These are phyloP conservation scores for Callipepla californica DNA, from an alignment of 2,113 vertebrate species.

Conservation along the genomic window DNA sequence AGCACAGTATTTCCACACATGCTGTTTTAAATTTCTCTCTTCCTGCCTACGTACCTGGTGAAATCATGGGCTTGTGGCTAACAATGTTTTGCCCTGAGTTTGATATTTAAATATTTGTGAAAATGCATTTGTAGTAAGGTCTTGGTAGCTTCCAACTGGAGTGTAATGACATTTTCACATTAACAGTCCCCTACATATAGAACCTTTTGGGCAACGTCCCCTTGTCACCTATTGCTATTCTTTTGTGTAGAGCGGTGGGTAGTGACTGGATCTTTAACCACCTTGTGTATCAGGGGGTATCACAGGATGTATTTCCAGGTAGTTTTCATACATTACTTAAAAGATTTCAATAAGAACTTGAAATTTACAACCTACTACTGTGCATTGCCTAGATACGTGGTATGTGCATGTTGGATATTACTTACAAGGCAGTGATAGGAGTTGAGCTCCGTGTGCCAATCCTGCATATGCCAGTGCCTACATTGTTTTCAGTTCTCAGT, in stretches of 20 bases:
- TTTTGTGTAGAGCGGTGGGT: accelerated
- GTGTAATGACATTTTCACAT: not conserved
- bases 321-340: not conserved
- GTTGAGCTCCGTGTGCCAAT: not conserved
- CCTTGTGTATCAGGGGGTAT: accelerated
- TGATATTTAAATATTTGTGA: not conserved
- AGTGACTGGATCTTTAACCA: not conserved
- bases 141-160: not conserved
- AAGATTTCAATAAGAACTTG: not conserved
- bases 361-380: not conserved
- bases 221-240: not conserved
- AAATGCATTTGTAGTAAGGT: not conserved
- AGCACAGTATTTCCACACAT: not conserved
- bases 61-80: not conserved
- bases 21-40: not conserved
- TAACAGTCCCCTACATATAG: not conserved
- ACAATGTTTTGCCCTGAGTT: not conserved
- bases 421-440: not conserved
- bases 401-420: not conserved
- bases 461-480: not conserved
- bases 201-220: not conserved
- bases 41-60: not conserved
- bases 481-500: not conserved
- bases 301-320: not conserved
- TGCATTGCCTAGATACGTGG: not conserved